A percentile compares a stretch with the other conserved stretches of the same genome.
These are phyloP conservation scores for Norana najaformis DNA, from an alignment of 2,888 invertebrate species.

Conservation along the genomic window DNA sequence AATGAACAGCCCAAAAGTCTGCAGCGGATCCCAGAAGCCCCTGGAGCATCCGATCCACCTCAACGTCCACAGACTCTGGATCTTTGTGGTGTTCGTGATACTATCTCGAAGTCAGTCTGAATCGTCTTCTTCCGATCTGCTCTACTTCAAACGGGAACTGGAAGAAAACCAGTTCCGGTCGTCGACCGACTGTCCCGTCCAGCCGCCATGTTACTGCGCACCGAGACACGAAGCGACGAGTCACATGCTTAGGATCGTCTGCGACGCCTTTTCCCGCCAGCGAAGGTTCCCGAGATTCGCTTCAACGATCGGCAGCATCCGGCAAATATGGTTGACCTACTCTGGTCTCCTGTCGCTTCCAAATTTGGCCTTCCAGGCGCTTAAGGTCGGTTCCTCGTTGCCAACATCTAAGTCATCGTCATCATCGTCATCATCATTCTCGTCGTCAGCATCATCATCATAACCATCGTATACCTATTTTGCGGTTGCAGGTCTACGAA, in stretches of 20 bases:
- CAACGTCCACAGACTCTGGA: background rate
- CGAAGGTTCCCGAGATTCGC: constrained; percentile 26
- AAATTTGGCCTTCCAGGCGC: constrained; percentile 17
- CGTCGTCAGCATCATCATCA: too few relatives aligned
- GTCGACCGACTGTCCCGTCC: constrained; percentile 7
- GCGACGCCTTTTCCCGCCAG: constrained; percentile 15
- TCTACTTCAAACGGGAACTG: background rate
- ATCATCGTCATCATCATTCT: too few relatives aligned
- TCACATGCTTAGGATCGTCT: background rate
- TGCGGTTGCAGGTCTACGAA: too few relatives aligned
- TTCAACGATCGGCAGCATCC: background rate
- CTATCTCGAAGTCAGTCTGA: background rate
- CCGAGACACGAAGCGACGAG: background rate
- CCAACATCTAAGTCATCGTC: background rate
- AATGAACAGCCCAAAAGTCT: background rate
- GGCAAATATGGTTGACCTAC: constrained; percentile 22
- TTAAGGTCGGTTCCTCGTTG: constrained; percentile 16
- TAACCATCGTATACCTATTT: too few relatives aligned
- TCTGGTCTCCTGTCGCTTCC: constrained; percentile 21
- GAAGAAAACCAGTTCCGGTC: background rate
- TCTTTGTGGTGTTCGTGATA: background rate
- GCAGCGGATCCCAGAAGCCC: background rate
- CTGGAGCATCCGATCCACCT: background rate
- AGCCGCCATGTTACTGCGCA: constrained; percentile 31
- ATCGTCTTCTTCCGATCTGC: background rate